Conservation (phyloP, 2,113 vertebrate species). For the Mungos mungo region DNA sequence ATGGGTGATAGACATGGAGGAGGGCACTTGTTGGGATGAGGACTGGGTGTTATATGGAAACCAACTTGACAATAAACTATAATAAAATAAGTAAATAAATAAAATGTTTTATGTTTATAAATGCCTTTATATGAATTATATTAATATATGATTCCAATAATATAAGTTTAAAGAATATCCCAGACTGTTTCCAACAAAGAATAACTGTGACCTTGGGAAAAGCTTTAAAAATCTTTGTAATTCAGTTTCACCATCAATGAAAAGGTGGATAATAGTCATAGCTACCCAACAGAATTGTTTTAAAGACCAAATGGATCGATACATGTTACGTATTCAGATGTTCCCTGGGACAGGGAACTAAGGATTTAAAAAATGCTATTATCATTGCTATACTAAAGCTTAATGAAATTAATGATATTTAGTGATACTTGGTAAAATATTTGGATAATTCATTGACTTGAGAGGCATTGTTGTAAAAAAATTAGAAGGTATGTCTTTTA, state of each 20-base stretch:
- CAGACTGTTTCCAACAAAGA: neutral
- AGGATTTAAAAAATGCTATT: neutral
- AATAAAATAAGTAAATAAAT: too few relatives aligned
- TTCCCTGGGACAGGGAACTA: neutral
- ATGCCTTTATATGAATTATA: neutral
- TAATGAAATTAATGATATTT: neutral
- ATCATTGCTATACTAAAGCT: neutral
- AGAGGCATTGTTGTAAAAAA: neutral
- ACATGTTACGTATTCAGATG: neutral
- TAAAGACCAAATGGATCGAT: neutral
- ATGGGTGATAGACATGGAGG: too few relatives aligned
- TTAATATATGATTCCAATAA: neutral
- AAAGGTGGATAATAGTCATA: neutral
- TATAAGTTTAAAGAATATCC: neutral
- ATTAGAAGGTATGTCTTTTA: neutral
- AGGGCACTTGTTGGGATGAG: too few relatives aligned
- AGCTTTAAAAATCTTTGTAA: neutral
- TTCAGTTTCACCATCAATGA: neutral
- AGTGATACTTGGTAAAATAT: neutral
- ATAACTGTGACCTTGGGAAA: neutral
- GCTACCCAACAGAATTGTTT: neutral
- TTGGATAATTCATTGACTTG: neutral
- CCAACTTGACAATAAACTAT: too few relatives aligned
- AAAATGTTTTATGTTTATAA: neutral
- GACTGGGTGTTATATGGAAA: too few relatives aligned